Evolutionary conservation across 2,113 vertebrate species (phyloP).

Genomic region (Ondatra zibethicus): DNA sequence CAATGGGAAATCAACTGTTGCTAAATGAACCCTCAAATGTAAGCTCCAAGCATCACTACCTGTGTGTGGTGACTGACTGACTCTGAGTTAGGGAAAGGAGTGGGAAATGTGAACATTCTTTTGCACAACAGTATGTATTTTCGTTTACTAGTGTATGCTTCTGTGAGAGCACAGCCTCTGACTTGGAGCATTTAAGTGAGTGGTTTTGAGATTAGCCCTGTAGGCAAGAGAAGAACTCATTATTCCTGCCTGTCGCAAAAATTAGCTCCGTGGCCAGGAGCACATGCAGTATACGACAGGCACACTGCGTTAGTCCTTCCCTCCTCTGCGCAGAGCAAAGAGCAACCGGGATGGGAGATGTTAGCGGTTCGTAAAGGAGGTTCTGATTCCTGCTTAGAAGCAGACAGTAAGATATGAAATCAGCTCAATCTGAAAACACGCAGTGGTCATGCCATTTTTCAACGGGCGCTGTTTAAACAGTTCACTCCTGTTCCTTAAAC

Average conservation of each 20-base stretch:
- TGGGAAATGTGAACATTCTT: conserved; percentile 24
- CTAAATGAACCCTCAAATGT: conserved; percentile 38
- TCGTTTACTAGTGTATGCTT: conserved; percentile 41
- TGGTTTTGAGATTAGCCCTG: conserved; percentile 55
- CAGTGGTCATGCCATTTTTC: conserved; percentile 71
- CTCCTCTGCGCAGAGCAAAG: conserved; percentile 28
- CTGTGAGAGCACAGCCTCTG: conserved; percentile 12
- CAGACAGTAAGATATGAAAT: conserved; percentile 61
- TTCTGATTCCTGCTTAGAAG: conserved; percentile 64
- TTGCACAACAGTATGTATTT: conserved; percentile 27
- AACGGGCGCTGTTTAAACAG: conserved; percentile 80
- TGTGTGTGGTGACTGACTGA: background rate
- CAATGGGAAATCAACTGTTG: conserved; percentile 54
- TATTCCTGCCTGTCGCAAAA: conserved; percentile 32
- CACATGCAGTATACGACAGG: background rate
- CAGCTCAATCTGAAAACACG: conserved; percentile 71
- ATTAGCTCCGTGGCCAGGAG: background rate
- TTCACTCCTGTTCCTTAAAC: conserved; percentile 82
- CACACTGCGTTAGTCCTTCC: background rate
- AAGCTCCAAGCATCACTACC: conserved; percentile 44
- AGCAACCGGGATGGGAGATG: conserved; percentile 5
- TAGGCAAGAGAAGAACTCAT: conserved; percentile 50
- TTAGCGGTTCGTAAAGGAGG: conserved; percentile 58
- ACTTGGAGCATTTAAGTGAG: conserved; percentile 54
- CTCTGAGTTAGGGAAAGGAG: conserved; percentile 31